Evolutionary conservation across 2,113 vertebrate genomes (phyloP).

Genomic region (Narcine bancroftii): DNA sequence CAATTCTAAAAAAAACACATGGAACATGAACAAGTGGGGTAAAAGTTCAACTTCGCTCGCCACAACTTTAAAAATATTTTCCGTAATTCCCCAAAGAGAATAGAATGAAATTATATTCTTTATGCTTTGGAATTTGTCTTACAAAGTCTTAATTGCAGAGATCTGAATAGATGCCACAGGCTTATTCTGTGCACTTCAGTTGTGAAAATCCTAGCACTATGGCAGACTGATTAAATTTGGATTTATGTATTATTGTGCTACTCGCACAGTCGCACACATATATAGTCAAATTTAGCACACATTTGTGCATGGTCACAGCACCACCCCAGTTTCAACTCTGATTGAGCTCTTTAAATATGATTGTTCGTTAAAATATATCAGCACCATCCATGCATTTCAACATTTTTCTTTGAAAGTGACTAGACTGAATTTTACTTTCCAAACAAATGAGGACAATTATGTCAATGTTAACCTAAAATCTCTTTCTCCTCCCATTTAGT

Average conservation of each 20-base stretch:
- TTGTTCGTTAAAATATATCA: background rate
- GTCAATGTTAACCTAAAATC: background rate
- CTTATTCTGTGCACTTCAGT: background rate
- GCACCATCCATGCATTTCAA: background rate
- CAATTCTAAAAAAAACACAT: background rate
- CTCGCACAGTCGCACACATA: too few relatives aligned
- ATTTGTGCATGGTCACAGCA: too few relatives aligned
- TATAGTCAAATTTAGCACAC: too few relatives aligned
- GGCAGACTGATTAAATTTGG: background rate
- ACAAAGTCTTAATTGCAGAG: background rate
- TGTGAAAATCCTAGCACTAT: background rate
- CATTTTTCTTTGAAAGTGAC: background rate
- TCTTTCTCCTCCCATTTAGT: background rate
- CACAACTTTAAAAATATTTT: background rate
- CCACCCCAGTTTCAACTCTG: too few relatives aligned
- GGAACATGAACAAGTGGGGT: background rate
- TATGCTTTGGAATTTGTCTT: background rate
- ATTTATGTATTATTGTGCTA: background rate
- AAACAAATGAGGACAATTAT: background rate
- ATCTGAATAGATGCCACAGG: background rate
- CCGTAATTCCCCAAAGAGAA: background rate
- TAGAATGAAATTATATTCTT: background rate
- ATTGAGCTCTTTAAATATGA: too few relatives aligned
- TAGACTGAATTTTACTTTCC: background rate
- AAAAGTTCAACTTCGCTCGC: background rate